These are phyloP conservation scores for Lampropteryx suffumata DNA, from an alignment of 2,888 invertebrate species.

Conservation along the genomic window DNA sequence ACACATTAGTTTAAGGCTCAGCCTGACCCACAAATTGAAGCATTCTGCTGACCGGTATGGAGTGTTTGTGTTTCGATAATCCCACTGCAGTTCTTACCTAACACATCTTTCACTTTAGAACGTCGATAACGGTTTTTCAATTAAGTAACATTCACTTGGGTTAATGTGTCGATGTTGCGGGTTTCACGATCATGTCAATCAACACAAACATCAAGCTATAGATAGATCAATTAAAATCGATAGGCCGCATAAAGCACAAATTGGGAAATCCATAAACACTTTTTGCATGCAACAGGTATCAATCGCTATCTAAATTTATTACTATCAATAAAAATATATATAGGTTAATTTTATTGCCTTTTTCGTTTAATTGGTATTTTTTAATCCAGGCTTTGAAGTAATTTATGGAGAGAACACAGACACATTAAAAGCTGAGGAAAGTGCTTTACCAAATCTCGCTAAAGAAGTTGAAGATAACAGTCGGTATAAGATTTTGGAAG, in stretches of 20 bases:
- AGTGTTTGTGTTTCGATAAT: constrained; percentile 61
- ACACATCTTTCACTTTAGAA: constrained; percentile 41
- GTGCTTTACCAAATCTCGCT: constrained; percentile 56
- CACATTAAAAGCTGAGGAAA: constrained; percentile 44
- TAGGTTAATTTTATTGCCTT: constrained; percentile 10
- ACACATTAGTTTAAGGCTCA: constrained; percentile 51
- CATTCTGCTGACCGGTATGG: constrained; percentile 39
- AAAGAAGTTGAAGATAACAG: constrained; percentile 77
- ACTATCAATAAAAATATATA: constrained; percentile 14
- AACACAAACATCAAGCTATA: background rate
- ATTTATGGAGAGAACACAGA: constrained; percentile 46
- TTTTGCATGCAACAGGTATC: constrained; percentile 25
- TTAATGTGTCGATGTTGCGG: background rate
- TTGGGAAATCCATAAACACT: constrained; percentile 22
- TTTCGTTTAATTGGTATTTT: constrained; percentile 12
- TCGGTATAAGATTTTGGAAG: constrained; percentile 75
- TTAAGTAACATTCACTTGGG: constrained; percentile 46
- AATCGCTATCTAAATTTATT: constrained; percentile 19
- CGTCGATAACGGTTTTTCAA: constrained; percentile 46
- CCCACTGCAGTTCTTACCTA: constrained; percentile 47
- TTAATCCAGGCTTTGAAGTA: constrained; percentile 48
- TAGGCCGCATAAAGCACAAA: no score
- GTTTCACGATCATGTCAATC: background rate
- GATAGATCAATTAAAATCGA: background rate
- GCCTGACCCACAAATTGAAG: constrained; percentile 68